Evolutionary conservation across 2,113 vertebrate species (phyloP), one percentile per base, ranked within the genome.

Genomic region (Rissa tridactyla): DNA sequence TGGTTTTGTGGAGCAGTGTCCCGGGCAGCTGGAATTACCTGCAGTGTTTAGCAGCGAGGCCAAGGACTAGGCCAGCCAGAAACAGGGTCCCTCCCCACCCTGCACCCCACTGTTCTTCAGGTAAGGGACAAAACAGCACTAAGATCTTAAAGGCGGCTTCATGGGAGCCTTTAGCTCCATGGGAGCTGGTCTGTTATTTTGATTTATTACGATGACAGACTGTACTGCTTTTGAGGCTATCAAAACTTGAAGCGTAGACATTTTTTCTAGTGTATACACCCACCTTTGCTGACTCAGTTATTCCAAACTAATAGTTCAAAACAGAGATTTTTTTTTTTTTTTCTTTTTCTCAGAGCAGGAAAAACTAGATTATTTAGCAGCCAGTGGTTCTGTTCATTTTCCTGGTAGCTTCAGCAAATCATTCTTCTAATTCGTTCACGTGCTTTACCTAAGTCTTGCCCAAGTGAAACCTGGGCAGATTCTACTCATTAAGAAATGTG

Each of bases 21-120:
- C 77, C 61, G 61, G 38, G 2, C 38, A 34, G 38, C 55, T 10
- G 62, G 44, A 21, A 6, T 44, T 17, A 6, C 49, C 44, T 2
- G 40, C 15, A 14, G 20, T 1, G 15, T 5, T 0, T 3, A 25
- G 47, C 0, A 1, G 52, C 1, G 8, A 76, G 57, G 49, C 2
- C 3, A 26, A 6, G n/a, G 58, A 9, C 40, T 23, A 5, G 5
- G 38, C 46, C 22, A 9, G 26, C 1, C 32, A 51, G 21, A 23
- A 54, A 2, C 8, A 9, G n/a, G 46, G 30, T 16, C 71, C 15
- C 19, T 61, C 58, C 42, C 19, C 42, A 11, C 25, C 80, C 82
- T 15, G 3, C 25, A 12, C 18, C 72, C n/a, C 16, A 2, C 26
- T 4, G 20, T 5, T 27, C 62, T 49, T 30, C 54, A 49, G 62